phyloP scores from a whole-genome alignment of 1,140 invertebrate species.

The Leptonema lineaticorne region DNA sequence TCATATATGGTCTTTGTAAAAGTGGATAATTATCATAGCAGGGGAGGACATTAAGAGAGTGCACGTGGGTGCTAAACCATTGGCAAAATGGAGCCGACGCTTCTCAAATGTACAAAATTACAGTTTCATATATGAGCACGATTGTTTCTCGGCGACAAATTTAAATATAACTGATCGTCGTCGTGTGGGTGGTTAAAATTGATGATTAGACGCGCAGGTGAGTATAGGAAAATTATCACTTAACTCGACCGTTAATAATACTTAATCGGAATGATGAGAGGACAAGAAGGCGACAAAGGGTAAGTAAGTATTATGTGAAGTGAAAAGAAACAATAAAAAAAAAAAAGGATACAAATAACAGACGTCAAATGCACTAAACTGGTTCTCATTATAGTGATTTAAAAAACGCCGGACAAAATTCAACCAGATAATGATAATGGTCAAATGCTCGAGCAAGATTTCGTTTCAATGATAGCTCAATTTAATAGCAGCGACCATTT shows the following conservation, averaged over 20 bases:
- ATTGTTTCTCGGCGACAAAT: neutral
- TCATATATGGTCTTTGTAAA: neutral
- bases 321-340: neutral
- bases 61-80: neutral
- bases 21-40: constrained; percentile 3
- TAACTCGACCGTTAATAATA: neutral
- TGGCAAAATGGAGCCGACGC: neutral
- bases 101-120: neutral
- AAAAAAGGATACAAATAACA: neutral
- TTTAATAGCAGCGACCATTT: neutral
- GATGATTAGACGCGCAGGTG: neutral
- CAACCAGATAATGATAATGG: neutral
- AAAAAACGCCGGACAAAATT: neutral
- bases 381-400: constrained; percentile 4
- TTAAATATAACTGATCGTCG: neutral
- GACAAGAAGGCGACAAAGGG: neutral
- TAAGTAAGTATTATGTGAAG: neutral
- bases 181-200: constrained; percentile 4
- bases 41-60: neutral
- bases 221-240: constrained; percentile 5
- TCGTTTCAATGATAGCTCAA: neutral
- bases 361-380: neutral
- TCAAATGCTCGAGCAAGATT: neutral
- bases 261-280: constrained; percentile 4
- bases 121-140: neutral